phyloP scores from a whole-genome alignment of 2,888 invertebrate genomes.

The Laspeyria flexula region DNA sequence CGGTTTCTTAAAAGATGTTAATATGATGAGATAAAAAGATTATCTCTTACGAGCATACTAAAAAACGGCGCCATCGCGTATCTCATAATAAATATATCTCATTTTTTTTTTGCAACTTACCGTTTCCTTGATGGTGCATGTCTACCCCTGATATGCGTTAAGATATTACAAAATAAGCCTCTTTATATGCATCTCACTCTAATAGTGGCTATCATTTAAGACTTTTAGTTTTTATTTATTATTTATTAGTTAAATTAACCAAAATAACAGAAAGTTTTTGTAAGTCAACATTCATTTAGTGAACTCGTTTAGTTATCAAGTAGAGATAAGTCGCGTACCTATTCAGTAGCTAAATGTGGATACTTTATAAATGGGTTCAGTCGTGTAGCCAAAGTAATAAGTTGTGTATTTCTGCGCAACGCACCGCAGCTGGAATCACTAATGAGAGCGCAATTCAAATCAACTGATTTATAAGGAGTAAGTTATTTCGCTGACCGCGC shows the following conservation, averaged over 20 bases:
- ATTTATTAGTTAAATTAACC: no score
- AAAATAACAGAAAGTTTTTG: no score
- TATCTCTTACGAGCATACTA: conserved; percentile 38
- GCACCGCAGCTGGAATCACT: conserved; percentile 75
- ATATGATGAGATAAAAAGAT: conserved; percentile 46
- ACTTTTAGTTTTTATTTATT: no score
- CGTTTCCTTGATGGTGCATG: conserved; percentile 38
- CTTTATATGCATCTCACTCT: conserved; percentile 45
- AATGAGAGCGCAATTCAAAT: conserved; percentile 84
- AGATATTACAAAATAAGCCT: conserved; percentile 51
- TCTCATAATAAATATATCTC: conserved; percentile 41
- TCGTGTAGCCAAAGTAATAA: conserved; percentile 81
- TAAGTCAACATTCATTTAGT: conserved; percentile 43
- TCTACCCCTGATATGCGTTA: conserved; percentile 38
- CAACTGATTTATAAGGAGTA: conserved; percentile 83
- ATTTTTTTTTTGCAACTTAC: conserved; percentile 40
- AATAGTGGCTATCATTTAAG: conserved; percentile 24
- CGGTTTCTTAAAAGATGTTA: conserved; percentile 31
- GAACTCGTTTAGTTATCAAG: conserved; percentile 59
- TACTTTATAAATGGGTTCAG: conserved; percentile 67
- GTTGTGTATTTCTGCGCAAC: conserved; percentile 75
- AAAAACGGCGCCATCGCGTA: conserved; percentile 38
- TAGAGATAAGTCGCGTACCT: conserved; percentile 60
- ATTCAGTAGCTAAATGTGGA: conserved; percentile 60
- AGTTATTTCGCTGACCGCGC: conserved; percentile 72